A percentile compares a stretch with the other conserved stretches of the same genome.
phyloP scores from a whole-genome alignment of 2,797 vertebrate species.

The Anomalospiza imberbis region DNA sequence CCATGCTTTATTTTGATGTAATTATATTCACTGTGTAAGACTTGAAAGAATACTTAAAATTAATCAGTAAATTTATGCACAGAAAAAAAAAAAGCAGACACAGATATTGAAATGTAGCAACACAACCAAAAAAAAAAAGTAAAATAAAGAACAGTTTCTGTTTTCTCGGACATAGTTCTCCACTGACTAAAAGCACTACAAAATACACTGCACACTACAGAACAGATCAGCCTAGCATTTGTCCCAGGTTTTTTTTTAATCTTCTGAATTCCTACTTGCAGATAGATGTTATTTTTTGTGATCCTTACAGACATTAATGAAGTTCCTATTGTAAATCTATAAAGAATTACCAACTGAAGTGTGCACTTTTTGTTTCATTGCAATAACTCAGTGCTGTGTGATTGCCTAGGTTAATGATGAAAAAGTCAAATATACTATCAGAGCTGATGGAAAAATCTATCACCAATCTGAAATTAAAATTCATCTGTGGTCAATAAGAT shows the following conservation, averaged over 20 bases:
- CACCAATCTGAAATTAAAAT: conserved; percentile 93
- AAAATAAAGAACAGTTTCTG: conserved; percentile 24
- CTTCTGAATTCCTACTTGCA: conserved; percentile 70
- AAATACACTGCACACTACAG: neutral
- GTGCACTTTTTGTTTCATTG: conserved; percentile 85
- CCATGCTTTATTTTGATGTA: conserved; percentile 40
- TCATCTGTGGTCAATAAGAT: conserved; percentile 93
- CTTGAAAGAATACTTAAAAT: conserved; percentile 58
- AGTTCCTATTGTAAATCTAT: conserved; percentile 86
- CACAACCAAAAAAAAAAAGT: neutral
- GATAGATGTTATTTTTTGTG: conserved; percentile 76
- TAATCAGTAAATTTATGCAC: conserved; percentile 54
- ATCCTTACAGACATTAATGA: conserved; percentile 80
- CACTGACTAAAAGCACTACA: conserved; percentile 15
- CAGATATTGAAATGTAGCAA: conserved; percentile 15
- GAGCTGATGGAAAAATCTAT: conserved; percentile 95
- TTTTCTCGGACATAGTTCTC: neutral
- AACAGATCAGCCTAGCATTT: conserved; percentile 46
- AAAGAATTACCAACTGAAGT: conserved; percentile 83
- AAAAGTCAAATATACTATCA: conserved; percentile 90
- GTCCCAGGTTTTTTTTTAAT: conserved; percentile 51
- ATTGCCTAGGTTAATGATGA: conserved; percentile 85
- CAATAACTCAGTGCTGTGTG: conserved; percentile 84
- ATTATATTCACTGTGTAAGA: conserved; percentile 54
- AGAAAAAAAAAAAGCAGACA: conserved; percentile 19